Percentiles rank a stretch among this genome's conserved stretches.
Conservation (phyloP, 2,888 invertebrate genomes). For the Iselma pallidipennis region DNA sequence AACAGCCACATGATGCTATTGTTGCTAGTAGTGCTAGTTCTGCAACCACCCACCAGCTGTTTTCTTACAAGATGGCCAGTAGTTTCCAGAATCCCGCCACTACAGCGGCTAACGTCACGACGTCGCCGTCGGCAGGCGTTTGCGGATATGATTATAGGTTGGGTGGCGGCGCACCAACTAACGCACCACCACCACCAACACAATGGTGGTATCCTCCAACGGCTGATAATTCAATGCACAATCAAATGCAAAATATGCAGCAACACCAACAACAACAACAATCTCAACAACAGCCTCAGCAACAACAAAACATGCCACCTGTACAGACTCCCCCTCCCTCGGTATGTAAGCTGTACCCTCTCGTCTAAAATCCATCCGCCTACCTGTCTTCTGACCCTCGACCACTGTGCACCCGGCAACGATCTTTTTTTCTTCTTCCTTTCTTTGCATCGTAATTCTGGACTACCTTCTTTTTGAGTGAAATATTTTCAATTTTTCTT, state of each 20-base stretch:
- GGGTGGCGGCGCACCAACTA: constrained; percentile 44
- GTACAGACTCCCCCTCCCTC: constrained; percentile 54
- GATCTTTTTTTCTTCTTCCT: constrained; percentile 12
- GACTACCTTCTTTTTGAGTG: not conserved
- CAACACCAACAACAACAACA: constrained; percentile 51
- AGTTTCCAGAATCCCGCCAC: constrained; percentile 76
- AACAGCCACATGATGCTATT: constrained; percentile 55
- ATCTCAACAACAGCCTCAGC: constrained; percentile 27
- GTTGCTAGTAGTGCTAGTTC: constrained; percentile 63
- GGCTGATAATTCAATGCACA: constrained; percentile 63
- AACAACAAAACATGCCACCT: constrained; percentile 51
- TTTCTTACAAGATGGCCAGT: constrained; percentile 85
- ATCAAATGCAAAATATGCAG: constrained; percentile 61
- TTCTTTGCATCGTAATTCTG: not conserved
- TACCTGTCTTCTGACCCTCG: constrained; percentile 34
- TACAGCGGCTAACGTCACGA: constrained; percentile 67
- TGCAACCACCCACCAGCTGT: constrained; percentile 68
- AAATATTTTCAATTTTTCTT: not conserved
- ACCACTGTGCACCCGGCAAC: constrained; percentile 17
- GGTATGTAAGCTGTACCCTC: constrained; percentile 43
- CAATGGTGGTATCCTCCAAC: constrained; percentile 78
- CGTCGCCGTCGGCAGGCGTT: constrained; percentile 60
- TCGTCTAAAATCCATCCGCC: constrained; percentile 24
- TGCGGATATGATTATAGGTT: constrained; percentile 75
- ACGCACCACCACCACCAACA: constrained; percentile 57